phyloP scores from a whole-genome alignment of 2,113 vertebrate genomes.

The Alouatta palliata region DNA sequence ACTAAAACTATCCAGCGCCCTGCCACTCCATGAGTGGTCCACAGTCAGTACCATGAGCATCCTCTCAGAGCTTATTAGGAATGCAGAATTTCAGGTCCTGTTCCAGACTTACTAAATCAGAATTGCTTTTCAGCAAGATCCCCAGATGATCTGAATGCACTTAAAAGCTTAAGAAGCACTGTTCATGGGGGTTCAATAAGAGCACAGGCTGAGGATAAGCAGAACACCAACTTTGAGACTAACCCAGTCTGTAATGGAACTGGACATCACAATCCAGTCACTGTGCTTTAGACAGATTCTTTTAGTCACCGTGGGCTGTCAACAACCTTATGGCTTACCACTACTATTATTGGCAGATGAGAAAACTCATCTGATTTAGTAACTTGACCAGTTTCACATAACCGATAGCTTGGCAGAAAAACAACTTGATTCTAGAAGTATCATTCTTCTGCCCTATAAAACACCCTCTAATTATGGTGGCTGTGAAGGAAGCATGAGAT shows the following conservation, averaged over 20 bases:
- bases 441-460: neutral
- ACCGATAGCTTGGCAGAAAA: conserved; percentile 17
- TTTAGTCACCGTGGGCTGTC: neutral
- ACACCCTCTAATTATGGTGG: neutral
- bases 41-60: neutral
- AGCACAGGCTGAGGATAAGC: too few species aligned
- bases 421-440: neutral
- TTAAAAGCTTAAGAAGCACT: neutral
- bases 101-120: neutral
- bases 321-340: too few species aligned
- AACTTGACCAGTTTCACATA: neutral
- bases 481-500: neutral
- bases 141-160: neutral
- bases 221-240: neutral
- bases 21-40: neutral
- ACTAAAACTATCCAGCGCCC: neutral
- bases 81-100: neutral
- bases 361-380: neutral
- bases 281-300: neutral
- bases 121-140: neutral
- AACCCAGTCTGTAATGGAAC: neutral
- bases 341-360: neutral
- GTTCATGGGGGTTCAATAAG: neutral
- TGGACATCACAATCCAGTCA: neutral
- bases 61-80: neutral